Evolutionary conservation across 2,113 vertebrate genomes (phyloP), one percentile per base, ranked within the genome.

Genomic region (Ancistrus triradiatus): DNA sequence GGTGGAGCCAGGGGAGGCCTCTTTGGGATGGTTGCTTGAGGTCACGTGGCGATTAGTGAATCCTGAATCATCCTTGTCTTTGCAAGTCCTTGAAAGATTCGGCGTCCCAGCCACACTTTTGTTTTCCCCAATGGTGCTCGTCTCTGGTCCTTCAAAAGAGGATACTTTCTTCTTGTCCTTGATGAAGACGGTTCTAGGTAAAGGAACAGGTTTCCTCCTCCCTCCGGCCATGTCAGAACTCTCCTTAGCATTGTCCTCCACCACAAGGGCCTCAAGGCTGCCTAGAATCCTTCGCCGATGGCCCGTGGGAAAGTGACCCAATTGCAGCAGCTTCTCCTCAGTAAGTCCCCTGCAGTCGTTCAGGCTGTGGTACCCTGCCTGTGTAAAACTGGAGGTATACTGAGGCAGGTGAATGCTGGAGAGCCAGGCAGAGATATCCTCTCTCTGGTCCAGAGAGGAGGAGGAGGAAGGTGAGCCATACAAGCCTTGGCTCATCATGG

Each of bases 231-330:
- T 49, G 31, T 2, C 3, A 7, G 24, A 25, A 17, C 68, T 33
- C 48, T 60, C 53, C 31, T 50, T 3, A 69, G 63, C 27, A 1
- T 4, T 0, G 28, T 47, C 43, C 2, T 31, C 46, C 28, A 75
- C 18, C 24, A 72, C 70, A 0, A 80, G 63, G 1, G 78, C 76
- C 25, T 93, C 88, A 74, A 98, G 73, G 60, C 93, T 91, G 24
- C 89, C 87, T 18, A 98, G 89, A 63, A 98, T 92, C 61, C 95
- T 89, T 27, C 90, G 84, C 1, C 95, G 89, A 68, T 98, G 95
- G 18, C 96, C 96, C 0, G 94, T 97, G 14, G 94, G 96, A 22
- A 89, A 67, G 65, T 95, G 85, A 24, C 84, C 80, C 13, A 97
- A 86, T 67, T 87, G 71, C 56, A 90, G 81, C 13, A 98, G 93